A percentile compares a stretch with the other conserved stretches of the same genome.
Conservation (phyloP, 2,888 invertebrate genomes). For the Orchesella flavescens region DNA sequence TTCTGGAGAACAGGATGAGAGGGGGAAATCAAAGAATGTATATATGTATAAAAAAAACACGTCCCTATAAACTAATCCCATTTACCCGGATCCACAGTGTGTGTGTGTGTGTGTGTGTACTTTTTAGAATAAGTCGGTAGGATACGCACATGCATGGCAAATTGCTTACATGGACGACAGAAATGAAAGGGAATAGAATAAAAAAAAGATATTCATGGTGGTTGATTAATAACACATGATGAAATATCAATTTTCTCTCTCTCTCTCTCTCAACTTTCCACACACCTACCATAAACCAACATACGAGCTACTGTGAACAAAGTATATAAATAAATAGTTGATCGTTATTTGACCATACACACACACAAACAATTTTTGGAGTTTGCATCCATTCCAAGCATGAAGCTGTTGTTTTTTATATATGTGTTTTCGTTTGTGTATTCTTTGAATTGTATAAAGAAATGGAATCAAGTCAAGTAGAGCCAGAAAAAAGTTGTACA, state of each 20-base stretch:
- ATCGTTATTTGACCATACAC: no score
- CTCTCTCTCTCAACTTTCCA: neutral
- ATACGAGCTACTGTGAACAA: no score
- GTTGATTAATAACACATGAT: conserved; percentile 42
- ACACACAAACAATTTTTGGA: no score
- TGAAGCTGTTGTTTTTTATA: neutral
- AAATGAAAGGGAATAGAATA: conserved; percentile 1
- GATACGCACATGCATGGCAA: conserved; percentile 18
- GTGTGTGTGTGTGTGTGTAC: neutral
- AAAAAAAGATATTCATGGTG: conserved; percentile 7
- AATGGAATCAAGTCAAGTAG: neutral
- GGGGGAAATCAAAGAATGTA: conserved; percentile 7
- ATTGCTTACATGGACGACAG: conserved; percentile 14
- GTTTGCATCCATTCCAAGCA: no score
- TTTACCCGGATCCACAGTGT: neutral
- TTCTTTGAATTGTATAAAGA: neutral
- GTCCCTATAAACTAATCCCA: conserved; percentile 8
- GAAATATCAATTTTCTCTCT: conserved; percentile 35
- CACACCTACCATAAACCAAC: no score
- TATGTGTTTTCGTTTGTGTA: neutral
- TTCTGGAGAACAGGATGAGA: neutral
- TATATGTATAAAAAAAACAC: no score
- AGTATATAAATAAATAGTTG: no score
- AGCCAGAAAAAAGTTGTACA: conserved; percentile 32
- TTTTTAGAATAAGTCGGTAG: neutral